Conservation (phyloP, 1,140 invertebrate species). For the Ostrea denselamellosa region DNA sequence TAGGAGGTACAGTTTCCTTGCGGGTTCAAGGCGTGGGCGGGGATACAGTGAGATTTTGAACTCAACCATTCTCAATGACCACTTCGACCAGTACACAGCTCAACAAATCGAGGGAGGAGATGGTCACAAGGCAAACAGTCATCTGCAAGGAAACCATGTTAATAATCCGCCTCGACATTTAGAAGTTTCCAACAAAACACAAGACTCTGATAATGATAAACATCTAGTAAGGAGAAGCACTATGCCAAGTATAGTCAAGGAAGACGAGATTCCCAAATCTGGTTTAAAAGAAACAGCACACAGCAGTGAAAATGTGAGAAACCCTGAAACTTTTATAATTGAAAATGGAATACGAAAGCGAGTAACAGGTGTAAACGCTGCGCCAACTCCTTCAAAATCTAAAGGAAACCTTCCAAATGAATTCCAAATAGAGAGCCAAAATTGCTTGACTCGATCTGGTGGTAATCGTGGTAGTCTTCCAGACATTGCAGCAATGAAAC, state of each 20-base stretch:
- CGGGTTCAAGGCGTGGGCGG: slow-evolving; percentile 73
- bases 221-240: slow-evolving; percentile 73
- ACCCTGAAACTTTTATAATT: slow-evolving; percentile 77
- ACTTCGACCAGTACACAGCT: slow-evolving; percentile 91
- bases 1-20: slow-evolving; percentile 75
- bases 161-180: slow-evolving; percentile 78
- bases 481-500: slow-evolving; percentile 85
- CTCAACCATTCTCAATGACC: slow-evolving; percentile 82
- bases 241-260: slow-evolving; percentile 75
- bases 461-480: slow-evolving; percentile 85
- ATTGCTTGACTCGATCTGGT: slow-evolving; percentile 54
- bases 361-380: slow-evolving; percentile 71
- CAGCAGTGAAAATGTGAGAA: slow-evolving; percentile 75
- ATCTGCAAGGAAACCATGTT: slow-evolving; percentile 54
- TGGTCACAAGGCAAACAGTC: slow-evolving; percentile 62
- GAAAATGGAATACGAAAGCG: slow-evolving; percentile 79
- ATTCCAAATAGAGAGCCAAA: slow-evolving; percentile 92
- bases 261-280: slow-evolving; percentile 57
- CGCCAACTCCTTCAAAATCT: slow-evolving; percentile 63
- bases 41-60: slow-evolving; percentile 77
- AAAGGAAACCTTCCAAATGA: slow-evolving; percentile 68
- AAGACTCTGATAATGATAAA: slow-evolving; percentile 69
- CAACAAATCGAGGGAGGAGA: slow-evolving; percentile 82
- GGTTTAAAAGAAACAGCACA: slow-evolving; percentile 69
- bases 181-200: slow-evolving; percentile 77